Base-by-base conservation (phyloP, 1,140 invertebrate genomes). In the Samia ricini region DNA sequence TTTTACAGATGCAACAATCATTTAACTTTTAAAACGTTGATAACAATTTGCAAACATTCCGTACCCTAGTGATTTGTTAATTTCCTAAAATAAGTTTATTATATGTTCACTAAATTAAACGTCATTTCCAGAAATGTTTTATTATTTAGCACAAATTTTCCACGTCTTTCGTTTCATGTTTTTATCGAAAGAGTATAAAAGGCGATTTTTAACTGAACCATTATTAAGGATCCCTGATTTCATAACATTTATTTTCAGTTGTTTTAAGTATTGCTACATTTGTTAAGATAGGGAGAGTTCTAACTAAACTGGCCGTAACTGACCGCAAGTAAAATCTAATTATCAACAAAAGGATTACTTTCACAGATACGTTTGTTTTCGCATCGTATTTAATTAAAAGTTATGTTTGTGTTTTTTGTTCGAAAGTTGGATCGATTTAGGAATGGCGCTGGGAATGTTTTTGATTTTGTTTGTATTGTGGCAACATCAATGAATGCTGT, bases 331-430 rank as follows among this genome's bases (percentile, higher is more conserved):
- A 36, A 58, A 58, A 48, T 58, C 56, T 58, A 58, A 58, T 58
- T 48, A 58, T 58, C 56, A 58, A 58, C 33, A 58, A 56, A 56
- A 24, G 55, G 55, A 56, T 56, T 36, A 21, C 23, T 48, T n/a
- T n/a, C 29, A 24, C 56, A 58, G 56, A 48, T 58, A 58, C 56
- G 56, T 10, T 58, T 58, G 56, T 58, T 58, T 56, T 58, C 56
- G 56, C 18, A 22, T 42, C 19, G 33, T 36, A 48, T 58, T 58
- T 58, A 58, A 58, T 58, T 58, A 58, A 58, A 58, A 58, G 56
- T 58, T 58, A 12, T 48, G 19, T 58, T 56, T n/a, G 19, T 26
- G 20, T 56, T 56, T 56, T 56, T 56, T 19, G 15, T 56, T 22
- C 26, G 15, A 29, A 56, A 29, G 12, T 29, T 29, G 12, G 55